Evolutionary conservation across 2,797 vertebrate species (phyloP).

Genomic region (Poecilia wingei): DNA sequence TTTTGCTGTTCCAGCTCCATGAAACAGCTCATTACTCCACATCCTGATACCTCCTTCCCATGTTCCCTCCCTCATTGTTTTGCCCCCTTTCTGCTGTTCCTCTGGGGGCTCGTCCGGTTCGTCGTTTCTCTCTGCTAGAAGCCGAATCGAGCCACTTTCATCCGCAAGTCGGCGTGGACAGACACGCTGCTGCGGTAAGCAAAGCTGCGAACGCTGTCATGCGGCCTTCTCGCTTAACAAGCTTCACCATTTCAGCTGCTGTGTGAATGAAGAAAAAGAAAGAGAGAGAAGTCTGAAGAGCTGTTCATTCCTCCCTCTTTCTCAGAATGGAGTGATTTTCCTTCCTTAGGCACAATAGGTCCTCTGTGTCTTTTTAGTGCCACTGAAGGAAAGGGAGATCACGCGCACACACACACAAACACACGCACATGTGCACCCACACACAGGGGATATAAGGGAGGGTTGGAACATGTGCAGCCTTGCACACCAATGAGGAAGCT

Average conservation of each 20-base stretch:
- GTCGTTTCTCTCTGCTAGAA: background rate
- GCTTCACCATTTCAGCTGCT: slow-evolving; percentile 75
- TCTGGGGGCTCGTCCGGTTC: slow-evolving; percentile 10
- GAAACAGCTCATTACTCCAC: slow-evolving; percentile 42
- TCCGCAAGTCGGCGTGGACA: slow-evolving; percentile 46
- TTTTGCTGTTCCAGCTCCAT: slow-evolving; percentile 36
- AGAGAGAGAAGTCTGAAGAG: slow-evolving; percentile 47
- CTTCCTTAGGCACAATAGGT: slow-evolving; percentile 83
- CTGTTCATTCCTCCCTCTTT: slow-evolving; percentile 74
- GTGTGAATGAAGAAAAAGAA: slow-evolving; percentile 52
- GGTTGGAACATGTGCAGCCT: slow-evolving; percentile 69
- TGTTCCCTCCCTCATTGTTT: background rate
- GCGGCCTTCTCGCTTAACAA: slow-evolving; percentile 69
- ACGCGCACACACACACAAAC: background rate
- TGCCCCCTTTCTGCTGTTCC: background rate
- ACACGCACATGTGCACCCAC: slow-evolving; percentile 21
- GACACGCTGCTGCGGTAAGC: slow-evolving; percentile 65
- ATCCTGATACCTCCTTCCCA: slow-evolving; percentile 13
- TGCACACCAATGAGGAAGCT: slow-evolving; percentile 79
- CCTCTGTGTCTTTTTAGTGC: slow-evolving; percentile 81
- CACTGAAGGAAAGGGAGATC: slow-evolving; percentile 60
- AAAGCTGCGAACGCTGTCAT: slow-evolving; percentile 67
- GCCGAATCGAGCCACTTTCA: slow-evolving; percentile 50
- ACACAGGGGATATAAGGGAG: slow-evolving; percentile 65
- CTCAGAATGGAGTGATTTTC: slow-evolving; percentile 81